phyloP scores from a whole-genome alignment of 2,113 vertebrate genomes.

The Stegostoma tigrinum region DNA sequence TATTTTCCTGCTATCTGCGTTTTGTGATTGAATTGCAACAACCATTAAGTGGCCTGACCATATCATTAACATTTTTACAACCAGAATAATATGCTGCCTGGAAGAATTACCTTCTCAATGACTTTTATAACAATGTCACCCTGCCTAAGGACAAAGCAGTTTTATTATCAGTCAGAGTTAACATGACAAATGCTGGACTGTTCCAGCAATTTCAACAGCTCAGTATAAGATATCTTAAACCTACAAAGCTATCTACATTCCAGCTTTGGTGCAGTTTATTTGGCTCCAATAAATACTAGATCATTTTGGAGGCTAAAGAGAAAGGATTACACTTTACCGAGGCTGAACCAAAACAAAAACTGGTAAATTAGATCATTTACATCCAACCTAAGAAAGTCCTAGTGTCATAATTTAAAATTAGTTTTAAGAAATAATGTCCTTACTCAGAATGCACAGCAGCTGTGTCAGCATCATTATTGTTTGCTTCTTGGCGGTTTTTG shows the following conservation, averaged over 20 bases:
- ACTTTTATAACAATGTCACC: constrained; percentile 35
- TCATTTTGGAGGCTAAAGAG: neutral
- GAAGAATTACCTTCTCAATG: constrained; percentile 40
- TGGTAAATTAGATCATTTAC: neutral
- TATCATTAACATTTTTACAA: constrained; percentile 13
- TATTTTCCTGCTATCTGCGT: constrained; percentile 38
- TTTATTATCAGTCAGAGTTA: neutral
- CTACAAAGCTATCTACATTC: neutral
- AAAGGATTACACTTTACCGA: neutral
- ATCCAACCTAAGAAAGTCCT: neutral
- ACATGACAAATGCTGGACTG: neutral
- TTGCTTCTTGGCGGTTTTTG: neutral
- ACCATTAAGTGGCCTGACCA: constrained; percentile 42
- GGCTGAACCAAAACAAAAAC: neutral
- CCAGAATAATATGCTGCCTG: constrained; percentile 41
- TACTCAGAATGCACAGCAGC: neutral
- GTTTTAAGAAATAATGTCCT: neutral
- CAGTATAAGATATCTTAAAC: neutral
- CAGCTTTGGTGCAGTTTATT: neutral
- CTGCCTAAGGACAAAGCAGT: constrained; percentile 33
- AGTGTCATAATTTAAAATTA: neutral
- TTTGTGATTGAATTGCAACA: constrained; percentile 40
- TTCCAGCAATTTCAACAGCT: neutral
- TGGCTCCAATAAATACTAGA: neutral
- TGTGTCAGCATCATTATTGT: neutral